Evolutionary conservation across 2,888 invertebrate species (phyloP), one percentile per base, ranked within the genome.

Genomic region (Lutraria lutraria): DNA sequence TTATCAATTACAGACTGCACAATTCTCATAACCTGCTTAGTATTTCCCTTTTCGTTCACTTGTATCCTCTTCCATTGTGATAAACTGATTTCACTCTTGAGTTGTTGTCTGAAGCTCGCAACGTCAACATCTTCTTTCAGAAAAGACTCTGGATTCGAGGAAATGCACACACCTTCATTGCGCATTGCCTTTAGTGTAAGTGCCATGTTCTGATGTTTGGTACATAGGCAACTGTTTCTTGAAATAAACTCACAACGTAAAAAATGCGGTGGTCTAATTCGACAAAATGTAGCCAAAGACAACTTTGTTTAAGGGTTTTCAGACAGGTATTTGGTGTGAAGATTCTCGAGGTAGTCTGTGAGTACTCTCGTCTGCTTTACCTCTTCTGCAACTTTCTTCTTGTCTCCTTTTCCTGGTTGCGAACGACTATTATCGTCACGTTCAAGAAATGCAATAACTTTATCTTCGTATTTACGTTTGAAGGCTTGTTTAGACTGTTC

Each of bases 201-300:
- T 8, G 89, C 81, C 85, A 92, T 88, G 53, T 92, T 92, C 76
- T 92, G 90, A 72, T 92, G 92, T 25, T 87, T 81, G 15, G 83
- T 88, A 34, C 92, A 92, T 29, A 88, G 81, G 60, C 92, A 90
- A n/a, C 83, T 85, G 53, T 54, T 86, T 81, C 91, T 88, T 21
- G 63, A 81, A n/a, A 88, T 86, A 56, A 90, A 90, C n/a, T 31
- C 76, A 31, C 83, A 81, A 16, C 82, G 56, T 12, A 63, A 25
- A 29, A 92, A 88, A 43, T 87, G 82, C 56, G 88, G 87, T 68
- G 90, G 90, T 83, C 91, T 84, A 21, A 82, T 83, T 56, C 91
- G 56, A 54, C 81, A 83, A 54, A 92, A 91, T 21, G 87, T 85
- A 3, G 92, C 53, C 12, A 81, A 60, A 4, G 89, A 92, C 52